phyloP scores from a whole-genome alignment of 1,140 invertebrate genomes.

The Apocrypta bakeri region DNA sequence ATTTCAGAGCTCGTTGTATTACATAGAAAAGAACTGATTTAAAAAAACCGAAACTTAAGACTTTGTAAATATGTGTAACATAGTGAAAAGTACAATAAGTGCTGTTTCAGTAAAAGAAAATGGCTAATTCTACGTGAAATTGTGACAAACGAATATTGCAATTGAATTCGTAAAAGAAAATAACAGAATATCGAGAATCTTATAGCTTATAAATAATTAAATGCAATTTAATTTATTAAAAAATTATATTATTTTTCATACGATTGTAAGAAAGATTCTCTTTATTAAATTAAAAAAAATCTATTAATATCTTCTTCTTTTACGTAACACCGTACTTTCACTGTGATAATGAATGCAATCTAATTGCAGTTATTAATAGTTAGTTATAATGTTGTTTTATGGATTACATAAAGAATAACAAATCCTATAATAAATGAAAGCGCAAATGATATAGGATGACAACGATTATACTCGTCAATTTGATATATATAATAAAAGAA shows the following conservation, averaged over 20 bases:
- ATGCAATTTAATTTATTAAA: not conserved
- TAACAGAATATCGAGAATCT: not conserved
- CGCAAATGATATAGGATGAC: conserved; percentile 12
- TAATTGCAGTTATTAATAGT: conserved; percentile 52
- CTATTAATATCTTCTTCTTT: conserved; percentile 36
- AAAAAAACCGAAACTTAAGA: conserved; percentile 45
- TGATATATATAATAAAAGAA: conserved; percentile 33
- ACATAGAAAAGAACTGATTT: conserved; percentile 50
- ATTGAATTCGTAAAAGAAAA: conserved; percentile 4
- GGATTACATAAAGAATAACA: conserved; percentile 34
- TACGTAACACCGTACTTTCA: conserved; percentile 50
- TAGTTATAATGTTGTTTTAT: conserved; percentile 42
- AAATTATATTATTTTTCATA: conserved; percentile 3
- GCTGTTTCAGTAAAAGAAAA: conserved; percentile 49
- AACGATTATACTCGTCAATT: conserved; percentile 37
- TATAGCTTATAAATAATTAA: conserved; percentile 24
- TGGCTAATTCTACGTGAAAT: conserved; percentile 33
- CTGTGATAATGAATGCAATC: conserved; percentile 55
- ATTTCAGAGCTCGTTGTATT: conserved; percentile 41
- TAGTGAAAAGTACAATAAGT: conserved; percentile 50
- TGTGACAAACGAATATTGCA: conserved; percentile 28
- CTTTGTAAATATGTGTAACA: conserved; percentile 50
- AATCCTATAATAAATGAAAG: conserved; percentile 28
- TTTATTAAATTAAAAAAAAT: conserved; percentile 30
- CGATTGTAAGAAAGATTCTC: not conserved